Percentiles rank a stretch among this genome's conserved stretches.
Conservation (phyloP, 2,888 invertebrate genomes). For the Barypeithes pellucidus region DNA sequence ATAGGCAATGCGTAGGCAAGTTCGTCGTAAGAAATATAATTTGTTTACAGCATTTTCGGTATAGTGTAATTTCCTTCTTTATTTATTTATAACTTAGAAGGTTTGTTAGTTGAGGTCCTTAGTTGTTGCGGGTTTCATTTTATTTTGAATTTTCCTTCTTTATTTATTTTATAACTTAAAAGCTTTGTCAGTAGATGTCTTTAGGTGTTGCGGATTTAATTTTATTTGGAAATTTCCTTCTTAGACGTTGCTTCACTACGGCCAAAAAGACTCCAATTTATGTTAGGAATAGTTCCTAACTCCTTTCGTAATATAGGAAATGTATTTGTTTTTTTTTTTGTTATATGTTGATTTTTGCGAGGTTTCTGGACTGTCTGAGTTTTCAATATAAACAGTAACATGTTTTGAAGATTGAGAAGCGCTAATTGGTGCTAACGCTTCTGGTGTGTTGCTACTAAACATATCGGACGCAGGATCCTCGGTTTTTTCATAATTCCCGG, state of each 20-base stretch:
- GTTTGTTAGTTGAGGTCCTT: background rate
- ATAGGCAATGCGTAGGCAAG: background rate
- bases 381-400: no score
- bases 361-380: no score
- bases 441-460: no score
- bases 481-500: no score
- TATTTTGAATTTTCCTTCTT: background rate
- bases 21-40: no score
- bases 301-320: no score
- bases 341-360: no score
- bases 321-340: no score
- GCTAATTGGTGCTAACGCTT: no score
- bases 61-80: background rate
- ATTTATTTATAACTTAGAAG: background rate
- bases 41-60: no score
- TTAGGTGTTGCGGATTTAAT: background rate
- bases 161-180: background rate
- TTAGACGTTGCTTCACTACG: background rate
- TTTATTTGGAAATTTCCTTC: background rate
- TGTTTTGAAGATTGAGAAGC: no score
- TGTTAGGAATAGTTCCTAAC: background rate
- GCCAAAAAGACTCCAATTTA: conserved; percentile 5
- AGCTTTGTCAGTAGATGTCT: background rate
- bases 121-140: background rate
- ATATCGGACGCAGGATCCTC: no score